These are phyloP conservation scores for Lerista edwardsae DNA, from an alignment of 2,797 vertebrate genomes.

Conservation along the genomic window DNA sequence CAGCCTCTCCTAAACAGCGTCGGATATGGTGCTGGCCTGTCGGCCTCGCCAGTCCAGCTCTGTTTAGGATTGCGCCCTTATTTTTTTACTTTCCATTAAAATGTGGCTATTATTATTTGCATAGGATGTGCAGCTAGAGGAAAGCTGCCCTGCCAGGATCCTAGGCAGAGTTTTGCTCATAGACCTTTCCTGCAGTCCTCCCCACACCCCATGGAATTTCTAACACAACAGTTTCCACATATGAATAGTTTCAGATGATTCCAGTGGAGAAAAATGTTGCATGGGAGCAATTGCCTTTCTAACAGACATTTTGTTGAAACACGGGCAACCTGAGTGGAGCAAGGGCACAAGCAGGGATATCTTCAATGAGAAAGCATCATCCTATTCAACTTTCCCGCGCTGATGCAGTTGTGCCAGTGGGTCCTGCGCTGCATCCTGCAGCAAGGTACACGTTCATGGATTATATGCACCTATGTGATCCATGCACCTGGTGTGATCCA, in stretches of 20 bases:
- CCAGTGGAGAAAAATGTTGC: not conserved
- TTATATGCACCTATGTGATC: too few species aligned
- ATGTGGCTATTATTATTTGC: slow-evolving; percentile 6
- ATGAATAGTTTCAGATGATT: not conserved
- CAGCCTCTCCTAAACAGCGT: too few species aligned
- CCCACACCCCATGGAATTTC: not conserved
- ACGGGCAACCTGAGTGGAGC: not conserved
- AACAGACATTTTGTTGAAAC: not conserved
- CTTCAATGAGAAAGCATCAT: not conserved
- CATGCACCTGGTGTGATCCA: too few species aligned
- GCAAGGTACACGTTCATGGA: too few species aligned
- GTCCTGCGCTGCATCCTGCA: too few species aligned
- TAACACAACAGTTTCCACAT: not conserved
- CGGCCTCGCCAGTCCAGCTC: too few species aligned
- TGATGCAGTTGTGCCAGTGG: too few species aligned
- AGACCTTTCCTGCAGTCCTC: not conserved
- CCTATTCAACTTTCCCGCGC: too few species aligned
- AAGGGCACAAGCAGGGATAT: not conserved
- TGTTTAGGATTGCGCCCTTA: too few species aligned
- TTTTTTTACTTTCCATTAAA: not conserved
- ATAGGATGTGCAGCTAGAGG: not conserved
- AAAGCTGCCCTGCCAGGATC: not conserved
- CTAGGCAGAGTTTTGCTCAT: not conserved
- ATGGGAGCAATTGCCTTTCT: not conserved
- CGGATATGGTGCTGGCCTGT: too few species aligned